phyloP scores from a whole-genome alignment of 2,113 vertebrate genomes.

The Ptilorrhoa leucosticta region DNA sequence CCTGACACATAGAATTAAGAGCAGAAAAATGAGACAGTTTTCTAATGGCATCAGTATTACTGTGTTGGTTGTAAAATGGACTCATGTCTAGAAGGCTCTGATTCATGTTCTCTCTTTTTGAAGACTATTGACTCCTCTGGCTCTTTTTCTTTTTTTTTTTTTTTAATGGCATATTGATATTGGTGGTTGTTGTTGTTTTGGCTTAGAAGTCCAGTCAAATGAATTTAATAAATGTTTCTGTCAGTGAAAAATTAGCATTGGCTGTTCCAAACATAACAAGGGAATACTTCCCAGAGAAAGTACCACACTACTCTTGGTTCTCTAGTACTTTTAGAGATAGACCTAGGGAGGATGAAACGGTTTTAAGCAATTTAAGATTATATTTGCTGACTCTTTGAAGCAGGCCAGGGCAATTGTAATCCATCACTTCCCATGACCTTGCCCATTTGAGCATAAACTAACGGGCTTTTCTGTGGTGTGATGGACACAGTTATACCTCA shows the following conservation, averaged over 20 bases:
- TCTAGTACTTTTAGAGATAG: neutral
- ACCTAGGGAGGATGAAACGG: neutral
- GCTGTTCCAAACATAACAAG: constrained; percentile 37
- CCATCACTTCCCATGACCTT: neutral
- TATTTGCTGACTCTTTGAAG: constrained; percentile 27
- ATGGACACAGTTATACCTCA: neutral
- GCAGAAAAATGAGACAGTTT: constrained; percentile 38
- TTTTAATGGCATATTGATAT: constrained; percentile 31
- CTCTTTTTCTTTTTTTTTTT: neutral
- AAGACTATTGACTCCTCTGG: constrained; percentile 29
- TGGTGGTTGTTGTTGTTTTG: neutral
- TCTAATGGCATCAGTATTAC: constrained; percentile 15
- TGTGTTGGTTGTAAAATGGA: neutral
- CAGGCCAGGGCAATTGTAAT: constrained; percentile 2
- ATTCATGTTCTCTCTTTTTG: constrained; percentile 19
- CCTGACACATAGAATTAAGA: constrained; percentile 44
- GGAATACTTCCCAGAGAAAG: neutral
- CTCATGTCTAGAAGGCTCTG: neutral
- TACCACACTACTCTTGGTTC: neutral
- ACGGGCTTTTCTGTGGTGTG: neutral
- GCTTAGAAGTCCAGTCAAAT: constrained; percentile 1
- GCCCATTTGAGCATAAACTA: constrained; percentile 1
- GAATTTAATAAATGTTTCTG: constrained; percentile 36
- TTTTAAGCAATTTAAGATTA: constrained; percentile 17
- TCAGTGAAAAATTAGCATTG: constrained; percentile 44